phyloP scores from a whole-genome alignment of 2,113 vertebrate species.

The Anthoscopus minutus region DNA sequence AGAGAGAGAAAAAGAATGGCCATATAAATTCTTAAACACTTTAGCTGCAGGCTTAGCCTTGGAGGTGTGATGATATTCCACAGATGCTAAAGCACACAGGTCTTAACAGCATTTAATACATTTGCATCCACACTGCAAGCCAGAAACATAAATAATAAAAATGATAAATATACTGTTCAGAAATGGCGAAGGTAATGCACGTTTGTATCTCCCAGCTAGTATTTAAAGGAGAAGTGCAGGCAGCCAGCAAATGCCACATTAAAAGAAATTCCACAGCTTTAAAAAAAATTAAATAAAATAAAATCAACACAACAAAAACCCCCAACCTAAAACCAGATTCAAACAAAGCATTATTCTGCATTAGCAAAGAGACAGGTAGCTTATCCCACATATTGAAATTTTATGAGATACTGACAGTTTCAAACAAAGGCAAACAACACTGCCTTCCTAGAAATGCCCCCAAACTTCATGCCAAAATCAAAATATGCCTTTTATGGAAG shows the following conservation, averaged over 20 bases:
- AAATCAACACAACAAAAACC: neutral
- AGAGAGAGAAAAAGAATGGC: slow-evolving; percentile 45
- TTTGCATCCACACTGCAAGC: slow-evolving; percentile 45
- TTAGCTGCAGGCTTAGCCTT: slow-evolving; percentile 52
- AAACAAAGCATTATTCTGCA: neutral
- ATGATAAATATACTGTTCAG: slow-evolving; percentile 19
- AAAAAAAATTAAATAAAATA: neutral
- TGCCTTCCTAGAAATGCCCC: neutral
- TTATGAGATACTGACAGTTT: neutral
- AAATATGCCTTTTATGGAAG: neutral
- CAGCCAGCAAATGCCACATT: neutral
- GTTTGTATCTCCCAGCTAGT: neutral
- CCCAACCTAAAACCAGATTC: neutral
- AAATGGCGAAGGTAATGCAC: neutral
- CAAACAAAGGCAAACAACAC: neutral
- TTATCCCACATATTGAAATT: neutral
- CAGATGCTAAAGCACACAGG: slow-evolving; percentile 46
- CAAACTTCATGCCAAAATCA: neutral
- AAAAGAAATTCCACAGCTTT: neutral
- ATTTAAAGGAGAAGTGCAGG: neutral
- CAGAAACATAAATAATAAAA: slow-evolving; percentile 60
- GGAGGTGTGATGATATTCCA: slow-evolving; percentile 53
- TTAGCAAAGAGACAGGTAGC: neutral
- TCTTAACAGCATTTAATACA: slow-evolving; percentile 61
- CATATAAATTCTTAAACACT: slow-evolving; percentile 67